A percentile compares a stretch with the other conserved stretches of the same genome.
phyloP scores from a whole-genome alignment of 2,797 vertebrate species.

The Anguilla obscura region DNA sequence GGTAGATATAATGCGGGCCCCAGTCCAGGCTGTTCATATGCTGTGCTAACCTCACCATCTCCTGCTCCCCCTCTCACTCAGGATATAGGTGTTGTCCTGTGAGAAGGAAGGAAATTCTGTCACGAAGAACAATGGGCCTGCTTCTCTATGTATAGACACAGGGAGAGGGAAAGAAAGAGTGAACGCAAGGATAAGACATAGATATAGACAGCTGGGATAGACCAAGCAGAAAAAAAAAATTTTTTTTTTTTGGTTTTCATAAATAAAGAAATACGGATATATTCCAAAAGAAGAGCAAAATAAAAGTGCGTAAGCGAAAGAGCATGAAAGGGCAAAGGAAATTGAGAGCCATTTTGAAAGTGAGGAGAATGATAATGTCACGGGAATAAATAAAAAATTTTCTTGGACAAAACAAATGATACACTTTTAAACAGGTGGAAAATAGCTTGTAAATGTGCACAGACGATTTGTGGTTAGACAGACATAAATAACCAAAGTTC shows the following conservation, averaged over 20 bases:
- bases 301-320: conserved; percentile 42
- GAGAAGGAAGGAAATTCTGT: conserved; percentile 84
- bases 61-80: conserved; percentile 60
- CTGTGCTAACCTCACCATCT: conserved; percentile 33
- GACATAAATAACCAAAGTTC: conserved; percentile 24
- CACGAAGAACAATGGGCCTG: conserved; percentile 81
- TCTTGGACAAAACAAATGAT: conserved; percentile 42
- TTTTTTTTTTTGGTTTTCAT: background rate
- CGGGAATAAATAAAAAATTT: background rate
- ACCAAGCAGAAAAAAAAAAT: background rate
- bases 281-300: background rate
- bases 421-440: conserved; percentile 29
- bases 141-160: conserved; percentile 81
- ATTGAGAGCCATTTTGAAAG: conserved; percentile 26
- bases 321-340: background rate
- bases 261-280: background rate
- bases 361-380: conserved; percentile 23
- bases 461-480: conserved; percentile 29
- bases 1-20: background rate
- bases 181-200: conserved; percentile 4
- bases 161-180: conserved; percentile 57
- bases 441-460: background rate
- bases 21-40: background rate
- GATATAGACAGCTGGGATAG: conserved; percentile 22
- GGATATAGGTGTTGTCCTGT: conserved; percentile 86